These are phyloP conservation scores for Musca vetustissima DNA, from an alignment of 1,140 invertebrate genomes.

Conservation along the genomic window DNA sequence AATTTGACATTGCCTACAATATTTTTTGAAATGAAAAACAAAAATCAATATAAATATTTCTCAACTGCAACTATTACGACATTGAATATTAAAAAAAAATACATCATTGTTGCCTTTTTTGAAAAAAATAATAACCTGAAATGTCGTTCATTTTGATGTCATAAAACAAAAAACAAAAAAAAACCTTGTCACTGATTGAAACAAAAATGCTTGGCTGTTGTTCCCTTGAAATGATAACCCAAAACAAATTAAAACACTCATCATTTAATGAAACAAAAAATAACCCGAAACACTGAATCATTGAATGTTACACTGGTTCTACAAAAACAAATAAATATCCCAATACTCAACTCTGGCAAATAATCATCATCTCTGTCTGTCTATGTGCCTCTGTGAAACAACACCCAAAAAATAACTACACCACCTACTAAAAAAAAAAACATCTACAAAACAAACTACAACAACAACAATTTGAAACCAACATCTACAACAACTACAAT, in stretches of 20 bases:
- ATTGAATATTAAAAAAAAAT: neutral
- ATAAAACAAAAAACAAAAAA: too few relatives aligned
- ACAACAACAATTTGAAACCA: neutral
- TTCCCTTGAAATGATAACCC: too few relatives aligned
- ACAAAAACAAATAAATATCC: neutral
- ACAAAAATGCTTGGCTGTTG: too few relatives aligned
- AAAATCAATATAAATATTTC: constrained; percentile 1
- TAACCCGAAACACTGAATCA: neutral
- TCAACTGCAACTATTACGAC: constrained; percentile 19
- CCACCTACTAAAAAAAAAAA: too few relatives aligned
- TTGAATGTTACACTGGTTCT: constrained; percentile 10
- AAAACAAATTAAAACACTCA: neutral
- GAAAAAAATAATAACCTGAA: too few relatives aligned
- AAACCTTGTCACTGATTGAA: too few relatives aligned
- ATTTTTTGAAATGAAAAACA: neutral
- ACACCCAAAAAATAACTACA: neutral
- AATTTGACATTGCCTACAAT: too few relatives aligned
- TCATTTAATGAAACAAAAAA: neutral
- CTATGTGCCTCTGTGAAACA: too few relatives aligned
- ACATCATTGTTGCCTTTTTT: too few relatives aligned
- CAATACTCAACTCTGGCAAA: too few relatives aligned
- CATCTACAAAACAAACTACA: neutral
- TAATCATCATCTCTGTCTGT: too few relatives aligned
- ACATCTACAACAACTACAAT: constrained; percentile 1
- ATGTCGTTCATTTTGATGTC: too few relatives aligned